Evolutionary conservation across 2,888 invertebrate genomes (phyloP).

Genomic region (Perizoma affinitatum): DNA sequence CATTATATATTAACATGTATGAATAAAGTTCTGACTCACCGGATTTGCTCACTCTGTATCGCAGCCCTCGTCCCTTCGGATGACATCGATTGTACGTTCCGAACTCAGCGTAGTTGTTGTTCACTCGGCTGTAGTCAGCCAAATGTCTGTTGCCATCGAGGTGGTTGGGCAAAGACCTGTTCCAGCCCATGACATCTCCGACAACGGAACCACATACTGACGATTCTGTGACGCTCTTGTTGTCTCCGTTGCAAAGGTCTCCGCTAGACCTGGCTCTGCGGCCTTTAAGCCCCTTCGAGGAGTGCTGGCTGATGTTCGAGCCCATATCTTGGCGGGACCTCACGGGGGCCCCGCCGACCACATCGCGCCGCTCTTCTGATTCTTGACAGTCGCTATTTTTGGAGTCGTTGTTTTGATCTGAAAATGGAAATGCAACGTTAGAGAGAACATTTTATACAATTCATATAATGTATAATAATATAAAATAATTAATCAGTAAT

Average conservation of each 20-base stretch:
- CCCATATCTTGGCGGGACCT: constrained; percentile 87
- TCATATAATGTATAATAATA: background rate
- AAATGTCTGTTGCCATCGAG: constrained; percentile 86
- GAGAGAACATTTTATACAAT: constrained; percentile 1
- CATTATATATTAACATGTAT: background rate
- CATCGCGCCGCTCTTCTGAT: constrained; percentile 62
- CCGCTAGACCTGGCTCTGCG: constrained; percentile 89
- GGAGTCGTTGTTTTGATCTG: constrained; percentile 58
- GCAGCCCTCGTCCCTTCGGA: constrained; percentile 75
- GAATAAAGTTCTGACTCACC: constrained; percentile 58
- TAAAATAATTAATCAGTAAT: too few species aligned
- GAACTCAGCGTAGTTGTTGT: constrained; percentile 82
- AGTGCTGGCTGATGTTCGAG: constrained; percentile 91
- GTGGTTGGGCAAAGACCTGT: constrained; percentile 87
- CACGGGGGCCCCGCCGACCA: constrained; percentile 75
- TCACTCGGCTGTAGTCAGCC: constrained; percentile 82
- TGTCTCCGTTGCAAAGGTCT: constrained; percentile 88
- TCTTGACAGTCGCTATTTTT: constrained; percentile 46
- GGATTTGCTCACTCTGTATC: constrained; percentile 76
- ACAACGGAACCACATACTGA: constrained; percentile 81
- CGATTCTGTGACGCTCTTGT: constrained; percentile 76
- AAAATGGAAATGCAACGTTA: constrained; percentile 32
- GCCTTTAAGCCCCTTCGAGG: constrained; percentile 88
- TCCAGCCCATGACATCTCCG: constrained; percentile 81
- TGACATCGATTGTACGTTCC: constrained; percentile 74